These are phyloP conservation scores for Drosophila bocki DNA, from an alignment of 1,140 invertebrate genomes.

Conservation along the genomic window DNA sequence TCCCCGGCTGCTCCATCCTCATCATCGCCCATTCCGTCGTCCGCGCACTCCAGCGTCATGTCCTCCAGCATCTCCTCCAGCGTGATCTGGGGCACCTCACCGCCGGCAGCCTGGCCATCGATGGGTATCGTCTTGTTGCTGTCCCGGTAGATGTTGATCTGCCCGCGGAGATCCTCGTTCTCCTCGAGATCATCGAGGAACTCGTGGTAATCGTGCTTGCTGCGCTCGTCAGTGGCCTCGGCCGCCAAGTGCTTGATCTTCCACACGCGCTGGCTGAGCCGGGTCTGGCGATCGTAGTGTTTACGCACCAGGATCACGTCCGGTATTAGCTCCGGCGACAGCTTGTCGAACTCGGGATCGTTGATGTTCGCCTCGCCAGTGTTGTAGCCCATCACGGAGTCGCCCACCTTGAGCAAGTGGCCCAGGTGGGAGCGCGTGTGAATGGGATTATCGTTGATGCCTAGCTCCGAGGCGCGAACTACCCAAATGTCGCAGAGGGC, in stretches of 20 bases:
- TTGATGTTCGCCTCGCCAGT: constrained; percentile 96
- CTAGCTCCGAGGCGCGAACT: constrained; percentile 94
- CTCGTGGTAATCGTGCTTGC: constrained; percentile 93
- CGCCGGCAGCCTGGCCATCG: constrained; percentile 88
- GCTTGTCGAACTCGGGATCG: constrained; percentile 93
- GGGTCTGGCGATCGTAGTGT: constrained; percentile 90
- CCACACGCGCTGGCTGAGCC: constrained; percentile 94
- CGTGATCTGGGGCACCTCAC: constrained; percentile 92
- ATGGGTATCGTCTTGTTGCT: constrained; percentile 89
- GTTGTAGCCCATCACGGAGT: constrained; percentile 97
- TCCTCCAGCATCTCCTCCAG: constrained; percentile 99
- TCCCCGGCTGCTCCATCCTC: constrained; percentile 38
- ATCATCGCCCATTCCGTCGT: constrained; percentile 89
- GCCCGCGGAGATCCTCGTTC: constrained; percentile 93
- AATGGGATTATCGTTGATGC: constrained; percentile 92
- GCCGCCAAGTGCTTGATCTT: constrained; percentile 94
- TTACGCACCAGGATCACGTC: constrained; percentile 98
- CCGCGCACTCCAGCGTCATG: constrained; percentile 89
- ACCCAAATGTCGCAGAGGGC: constrained; percentile 97
- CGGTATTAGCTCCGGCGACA: constrained; percentile 90
- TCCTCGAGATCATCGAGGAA: constrained; percentile 99
- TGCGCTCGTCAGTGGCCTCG: constrained; percentile 89
- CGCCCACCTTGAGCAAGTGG: constrained; percentile 96
- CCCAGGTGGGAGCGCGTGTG: constrained; percentile 97
- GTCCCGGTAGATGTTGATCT: constrained; percentile 97